Evolutionary conservation across 2,888 invertebrate genomes (phyloP), one percentile per base, ranked within the genome.

Genomic region (Hipparchia semele): DNA sequence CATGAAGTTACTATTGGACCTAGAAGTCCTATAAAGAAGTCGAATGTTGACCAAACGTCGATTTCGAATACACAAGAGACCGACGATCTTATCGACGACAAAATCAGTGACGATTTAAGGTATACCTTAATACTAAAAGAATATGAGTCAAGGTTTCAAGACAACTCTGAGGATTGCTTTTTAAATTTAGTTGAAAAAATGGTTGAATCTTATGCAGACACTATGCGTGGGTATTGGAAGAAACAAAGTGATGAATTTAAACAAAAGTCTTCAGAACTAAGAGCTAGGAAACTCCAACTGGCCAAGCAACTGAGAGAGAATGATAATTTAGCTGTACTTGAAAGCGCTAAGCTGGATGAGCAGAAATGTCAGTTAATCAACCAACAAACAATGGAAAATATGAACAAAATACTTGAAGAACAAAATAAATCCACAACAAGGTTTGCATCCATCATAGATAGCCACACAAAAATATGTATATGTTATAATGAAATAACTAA

Each of bases 1-100:
- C 90, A 91, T 76, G 91, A 94, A 84, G 94, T 94, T 0, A 95
- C 95, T 0, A 92, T 95, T 71, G 95, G 95, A 0, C 94, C 95
- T 0, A 87, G 86, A 12, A 87, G 84, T 69, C 83, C 84, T 9
- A 54, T 76, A 10, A 80, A 82, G 33, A 81, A 78, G 56, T n/a
- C 13, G 5, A 73, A 75, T n/a, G 71, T 75, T 13, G 71, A 77
- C 53, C 62, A n/a, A 9, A 67, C 75, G 74, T 46, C 79, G 75
- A 69, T 80, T 61, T 80, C 85, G 78, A 79, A 82, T 77, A 77
- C 88, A 79, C 79, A 84, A 39, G 87, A 87, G 78, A 81, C 86
- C 51, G 13, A 71, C 8, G 78, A 79, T 45, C 81, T 89, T 59
- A 79, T 87, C 70, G 83, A 88, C 79, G 89, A 94, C 77, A 87